Evolutionary conservation across 2,888 invertebrate species (phyloP).

Genomic region (Pheosia gnoma): DNA sequence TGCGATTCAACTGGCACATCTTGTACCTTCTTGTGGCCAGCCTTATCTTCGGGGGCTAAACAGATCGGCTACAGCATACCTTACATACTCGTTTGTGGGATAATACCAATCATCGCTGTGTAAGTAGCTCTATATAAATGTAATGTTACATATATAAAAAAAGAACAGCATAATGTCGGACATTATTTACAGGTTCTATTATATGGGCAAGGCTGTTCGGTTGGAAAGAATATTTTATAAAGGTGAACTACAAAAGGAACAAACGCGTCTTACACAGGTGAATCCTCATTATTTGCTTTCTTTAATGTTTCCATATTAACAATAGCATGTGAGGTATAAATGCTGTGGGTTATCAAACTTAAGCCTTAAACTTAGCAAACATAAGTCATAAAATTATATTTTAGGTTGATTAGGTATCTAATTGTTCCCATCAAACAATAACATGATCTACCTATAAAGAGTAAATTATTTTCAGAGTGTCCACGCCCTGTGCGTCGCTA

Average conservation of each 20-base stretch:
- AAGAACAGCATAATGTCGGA: background rate
- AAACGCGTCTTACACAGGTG: constrained; percentile 75
- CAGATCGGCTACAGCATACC: constrained; percentile 75
- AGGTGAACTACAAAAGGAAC: constrained; percentile 71
- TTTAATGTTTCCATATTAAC: background rate
- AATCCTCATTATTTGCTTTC: background rate
- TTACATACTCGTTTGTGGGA: constrained; percentile 69
- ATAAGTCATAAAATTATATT: too few relatives aligned
- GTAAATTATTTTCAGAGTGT: constrained; percentile 58
- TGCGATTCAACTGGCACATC: constrained; percentile 79
- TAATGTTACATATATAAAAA: background rate
- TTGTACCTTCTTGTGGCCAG: constrained; percentile 79
- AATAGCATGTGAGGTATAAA: too few relatives aligned
- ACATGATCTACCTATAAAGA: background rate
- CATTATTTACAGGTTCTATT: constrained; percentile 66
- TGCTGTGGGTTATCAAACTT: too few relatives aligned
- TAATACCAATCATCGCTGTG: constrained; percentile 75
- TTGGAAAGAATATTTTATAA: constrained; percentile 75
- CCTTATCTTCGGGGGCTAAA: constrained; percentile 60
- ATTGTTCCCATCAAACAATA: background rate
- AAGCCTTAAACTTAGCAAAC: too few relatives aligned
- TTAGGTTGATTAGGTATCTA: background rate
- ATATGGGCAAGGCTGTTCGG: constrained; percentile 74
- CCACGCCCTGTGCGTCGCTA: constrained; percentile 65
- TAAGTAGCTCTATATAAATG: constrained; percentile 47